Evolutionary conservation across 2,888 invertebrate genomes (phyloP), one percentile per base, ranked within the genome.

Genomic region (Pegoplata infirma): DNA sequence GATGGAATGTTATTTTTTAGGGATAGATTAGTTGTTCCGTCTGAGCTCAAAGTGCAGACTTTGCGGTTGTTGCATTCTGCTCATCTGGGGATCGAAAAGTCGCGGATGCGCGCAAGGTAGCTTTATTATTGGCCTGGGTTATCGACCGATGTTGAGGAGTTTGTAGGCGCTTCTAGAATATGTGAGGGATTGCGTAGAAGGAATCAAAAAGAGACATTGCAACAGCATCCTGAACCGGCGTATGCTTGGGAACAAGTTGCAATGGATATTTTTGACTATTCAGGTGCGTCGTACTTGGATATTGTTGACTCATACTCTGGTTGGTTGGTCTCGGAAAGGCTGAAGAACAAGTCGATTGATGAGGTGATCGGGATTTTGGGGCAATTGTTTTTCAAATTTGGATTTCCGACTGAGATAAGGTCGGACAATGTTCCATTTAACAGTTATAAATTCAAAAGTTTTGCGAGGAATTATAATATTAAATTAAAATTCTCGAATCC

Each of bases 281-380:
- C 32, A n/a, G 64, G 64, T 14, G 28, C 8, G 25, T 49, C 51
- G 4, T 58, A 58, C 21, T 51, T 64, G 49, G 49, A 19, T 51
- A 8, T 64, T 64, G 25, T 64, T 51, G 64, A 58, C 58, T 58
- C 40, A 58, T 58, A 58, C 58, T 40, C 40, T 3, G 58, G 58
- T 36, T 58, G 49, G 49, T 14, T 49, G 49, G 14, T 21, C 10
- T 25, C 25, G 3, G 25, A 25, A 6, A 25, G 25, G 6, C 6
- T 25, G 25, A 25, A 6, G 6, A 25, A 25, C 6, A 25, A 25
- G 6, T 25, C 25, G 3, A 25, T 25, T 25, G 25, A 25, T 6
- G 25, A 25, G 6, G 6, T 25, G 3, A 25, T 25, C 6, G 6
- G 25, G 3, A 6, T 25, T 25, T 25, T 25, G 6, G 5, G 25